phyloP scores from a whole-genome alignment of 2,113 vertebrate species.

The Phalacrocorax brasilianus region DNA sequence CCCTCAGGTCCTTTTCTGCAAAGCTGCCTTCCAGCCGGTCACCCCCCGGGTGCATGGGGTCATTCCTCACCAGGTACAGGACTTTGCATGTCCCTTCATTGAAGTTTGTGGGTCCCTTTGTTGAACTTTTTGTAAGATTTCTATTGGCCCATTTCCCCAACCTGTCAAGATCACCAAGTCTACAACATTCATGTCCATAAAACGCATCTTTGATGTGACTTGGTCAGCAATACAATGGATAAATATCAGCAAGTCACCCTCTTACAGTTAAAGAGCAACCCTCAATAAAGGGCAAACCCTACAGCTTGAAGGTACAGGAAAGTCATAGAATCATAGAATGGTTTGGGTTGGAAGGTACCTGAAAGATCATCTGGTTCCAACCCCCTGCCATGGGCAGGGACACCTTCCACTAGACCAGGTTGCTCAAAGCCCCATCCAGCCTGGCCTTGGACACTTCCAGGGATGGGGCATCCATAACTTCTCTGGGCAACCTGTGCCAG shows the following conservation, averaged over 20 bases:
- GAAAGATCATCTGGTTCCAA: no score
- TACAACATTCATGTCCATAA: neutral
- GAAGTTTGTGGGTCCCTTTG: neutral
- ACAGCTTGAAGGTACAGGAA: neutral
- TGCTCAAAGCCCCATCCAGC: no score
- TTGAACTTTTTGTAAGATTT: neutral
- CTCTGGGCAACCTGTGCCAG: no score
- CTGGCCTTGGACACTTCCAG: no score
- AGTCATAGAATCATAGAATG: neutral
- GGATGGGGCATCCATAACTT: no score
- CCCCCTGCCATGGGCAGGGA: no score
- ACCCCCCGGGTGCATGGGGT: accelerated
- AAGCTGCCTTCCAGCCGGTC: neutral
- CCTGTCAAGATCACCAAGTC: neutral
- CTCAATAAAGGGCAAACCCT: neutral
- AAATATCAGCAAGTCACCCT: neutral
- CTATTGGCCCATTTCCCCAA: neutral
- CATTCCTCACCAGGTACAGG: neutral
- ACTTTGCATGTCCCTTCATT: neutral
- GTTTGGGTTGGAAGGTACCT: no score
- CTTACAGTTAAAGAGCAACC: neutral
- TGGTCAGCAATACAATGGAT: neutral
- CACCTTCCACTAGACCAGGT: no score
- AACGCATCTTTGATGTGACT: neutral
- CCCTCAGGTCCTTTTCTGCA: neutral